Base-by-base conservation (phyloP, 92 coral and sea anemone species). In the Palythoa grandis region DNA sequence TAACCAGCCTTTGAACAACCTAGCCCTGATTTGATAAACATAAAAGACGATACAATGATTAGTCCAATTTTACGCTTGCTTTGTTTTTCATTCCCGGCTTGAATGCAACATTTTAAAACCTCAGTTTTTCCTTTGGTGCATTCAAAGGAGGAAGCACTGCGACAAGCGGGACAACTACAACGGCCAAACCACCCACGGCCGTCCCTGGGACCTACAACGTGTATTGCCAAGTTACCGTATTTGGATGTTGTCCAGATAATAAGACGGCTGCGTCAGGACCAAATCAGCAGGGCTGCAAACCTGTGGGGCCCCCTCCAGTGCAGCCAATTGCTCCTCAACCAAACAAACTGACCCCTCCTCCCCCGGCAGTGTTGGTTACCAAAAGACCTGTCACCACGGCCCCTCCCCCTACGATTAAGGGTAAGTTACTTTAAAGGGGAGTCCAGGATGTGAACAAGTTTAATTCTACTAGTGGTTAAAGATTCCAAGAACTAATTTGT, bases 171-270 rank as follows among this genome's bases (percentile, higher is more conserved):
- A 54, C 47, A 57, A 25, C 66, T 14, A 72, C 74, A 5, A 57
- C 78, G n/a, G 66, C 88, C 2, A 72, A 88, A 25, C 90, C 89
- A 11, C 92, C 96, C 22, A 71, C 87, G 5, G 37, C 72, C 58
- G 69, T 66, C 23, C 84, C 84, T 10, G 74, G 57, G 19, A 86
- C 83, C 40, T 66, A 88, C 86, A 79, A 92, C 14, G 82, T 89
- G 24, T 79, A 87, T 76, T 97, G 99, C 61, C 38, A 79, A 29
- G 93, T 88, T 22, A 92, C 94, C 3, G 57, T 88, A 19, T 86
- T 91, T 86, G 98, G 95, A 48, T 96, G 98, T 47, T 96, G 98
- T 69, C 98, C 98, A 39, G 98, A 96, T 87, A 92, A 92, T 68
- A 79, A 57, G 70, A 96, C 93, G 10, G 75, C 87, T 15, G 98